Percentiles rank a stretch among this genome's conserved stretches.
Evolutionary conservation across 2,888 invertebrate genomes (phyloP).

Genomic region (Sminthurides aquaticus): DNA sequence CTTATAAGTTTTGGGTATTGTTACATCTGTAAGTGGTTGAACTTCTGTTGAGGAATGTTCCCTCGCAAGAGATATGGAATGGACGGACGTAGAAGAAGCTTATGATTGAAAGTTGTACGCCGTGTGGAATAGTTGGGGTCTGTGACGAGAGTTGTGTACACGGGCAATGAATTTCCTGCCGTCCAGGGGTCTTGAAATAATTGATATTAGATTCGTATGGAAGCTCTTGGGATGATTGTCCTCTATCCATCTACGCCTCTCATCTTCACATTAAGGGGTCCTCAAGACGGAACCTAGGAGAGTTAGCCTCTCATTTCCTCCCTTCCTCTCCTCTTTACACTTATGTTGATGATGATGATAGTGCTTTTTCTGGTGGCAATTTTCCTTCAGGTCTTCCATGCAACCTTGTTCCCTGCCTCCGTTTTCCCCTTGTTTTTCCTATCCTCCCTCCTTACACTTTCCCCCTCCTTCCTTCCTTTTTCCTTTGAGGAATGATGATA

Average conservation of each 20-base stretch:
- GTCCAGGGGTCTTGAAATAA: slow-evolving; percentile 42
- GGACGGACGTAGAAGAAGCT: no score
- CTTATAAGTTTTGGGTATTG: no score
- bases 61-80: no score
- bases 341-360: slow-evolving; percentile 1
- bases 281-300: slow-evolving; percentile 7
- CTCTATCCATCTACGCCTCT: slow-evolving; percentile 25
- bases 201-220: slow-evolving; percentile 41
- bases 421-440: no score
- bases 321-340: not conserved
- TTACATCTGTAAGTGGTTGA: no score
- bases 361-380: slow-evolving; percentile 1
- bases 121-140: no score
- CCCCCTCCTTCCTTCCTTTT: not conserved
- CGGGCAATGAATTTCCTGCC: slow-evolving; percentile 41
- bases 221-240: slow-evolving; percentile 29
- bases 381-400: slow-evolving; percentile 15
- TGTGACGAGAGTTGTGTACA: slow-evolving; percentile 26
- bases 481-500: not conserved
- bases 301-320: not conserved
- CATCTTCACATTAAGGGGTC: slow-evolving; percentile 39
- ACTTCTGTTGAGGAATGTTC: no score
- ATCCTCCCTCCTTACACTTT: slow-evolving; percentile 13
- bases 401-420: no score
- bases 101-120: no score